Percentiles rank a stretch among this genome's conserved stretches.
phyloP scores from a whole-genome alignment of 2,797 vertebrate genomes.

The Siniperca obscura region DNA sequence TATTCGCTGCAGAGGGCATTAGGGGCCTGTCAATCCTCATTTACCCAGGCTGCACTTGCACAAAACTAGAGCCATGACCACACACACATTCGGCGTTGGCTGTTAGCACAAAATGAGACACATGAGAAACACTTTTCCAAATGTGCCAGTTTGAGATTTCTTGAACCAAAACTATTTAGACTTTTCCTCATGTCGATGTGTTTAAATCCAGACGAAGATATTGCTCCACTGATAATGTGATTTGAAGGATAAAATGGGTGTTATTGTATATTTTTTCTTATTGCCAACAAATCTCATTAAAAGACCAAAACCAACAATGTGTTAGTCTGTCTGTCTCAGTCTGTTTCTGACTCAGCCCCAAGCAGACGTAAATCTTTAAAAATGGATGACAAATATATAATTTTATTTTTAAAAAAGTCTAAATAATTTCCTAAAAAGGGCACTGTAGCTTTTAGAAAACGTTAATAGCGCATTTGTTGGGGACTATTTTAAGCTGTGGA shows the following conservation, averaged over 20 bases:
- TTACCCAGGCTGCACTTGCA: slow-evolving; percentile 59
- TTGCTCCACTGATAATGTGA: slow-evolving; percentile 3
- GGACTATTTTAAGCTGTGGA: neutral
- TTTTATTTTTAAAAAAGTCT: neutral
- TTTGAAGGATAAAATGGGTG: slow-evolving; percentile 5
- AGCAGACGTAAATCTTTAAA: neutral
- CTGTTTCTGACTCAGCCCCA: neutral
- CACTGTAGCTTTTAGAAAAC: neutral
- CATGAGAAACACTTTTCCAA: neutral
- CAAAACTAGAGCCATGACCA: slow-evolving; percentile 46
- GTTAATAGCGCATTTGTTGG: neutral
- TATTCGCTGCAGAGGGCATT: slow-evolving; percentile 79
- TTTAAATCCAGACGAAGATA: slow-evolving; percentile 5
- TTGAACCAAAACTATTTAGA: slow-evolving; percentile 4
- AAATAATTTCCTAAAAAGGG: neutral
- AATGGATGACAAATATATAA: neutral
- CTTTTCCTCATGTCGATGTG: neutral
- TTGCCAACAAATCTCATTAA: neutral
- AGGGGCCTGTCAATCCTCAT: slow-evolving; percentile 80
- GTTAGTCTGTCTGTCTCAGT: neutral
- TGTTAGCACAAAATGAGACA: slow-evolving; percentile 24
- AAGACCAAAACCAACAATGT: neutral
- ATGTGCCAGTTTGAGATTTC: slow-evolving; percentile 17
- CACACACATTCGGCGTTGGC: slow-evolving; percentile 44
- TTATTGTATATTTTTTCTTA: neutral